Conservation (phyloP, 2,113 vertebrate species). For the Nymphicus hollandicus region DNA sequence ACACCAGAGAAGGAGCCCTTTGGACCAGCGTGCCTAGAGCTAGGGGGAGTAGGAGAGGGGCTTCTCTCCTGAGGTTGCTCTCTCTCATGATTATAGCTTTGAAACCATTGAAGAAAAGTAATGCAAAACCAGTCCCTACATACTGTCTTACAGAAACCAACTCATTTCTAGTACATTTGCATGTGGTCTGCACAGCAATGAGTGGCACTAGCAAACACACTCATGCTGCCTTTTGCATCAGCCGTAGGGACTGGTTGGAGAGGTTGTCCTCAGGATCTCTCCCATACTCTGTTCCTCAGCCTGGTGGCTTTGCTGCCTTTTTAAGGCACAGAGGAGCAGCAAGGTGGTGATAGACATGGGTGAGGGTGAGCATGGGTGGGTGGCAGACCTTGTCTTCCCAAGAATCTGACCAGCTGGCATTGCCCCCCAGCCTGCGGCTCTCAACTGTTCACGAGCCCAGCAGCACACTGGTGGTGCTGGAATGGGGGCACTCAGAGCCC, state of each 20-base stretch:
- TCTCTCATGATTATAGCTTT: background rate
- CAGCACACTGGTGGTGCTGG: conserved; percentile 93
- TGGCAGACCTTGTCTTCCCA: background rate
- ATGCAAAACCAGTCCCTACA: background rate
- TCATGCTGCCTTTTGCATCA: background rate
- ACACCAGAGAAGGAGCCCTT: background rate
- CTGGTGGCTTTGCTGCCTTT: background rate
- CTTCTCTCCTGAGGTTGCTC: background rate
- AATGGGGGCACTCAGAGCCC: conserved; percentile 94
- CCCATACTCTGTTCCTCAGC: background rate
- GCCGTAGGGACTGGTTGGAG: background rate
- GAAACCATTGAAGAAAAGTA: background rate
- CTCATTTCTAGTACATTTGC: background rate
- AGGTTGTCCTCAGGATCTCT: background rate
- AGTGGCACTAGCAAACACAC: background rate
- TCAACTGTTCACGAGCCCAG: conserved; percentile 92
- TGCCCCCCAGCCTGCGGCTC: conserved; percentile 80
- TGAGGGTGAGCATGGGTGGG: background rate
- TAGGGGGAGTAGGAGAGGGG: background rate
- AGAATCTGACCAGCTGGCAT: background rate
- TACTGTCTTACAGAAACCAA: background rate
- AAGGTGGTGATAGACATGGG: background rate
- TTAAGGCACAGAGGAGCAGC: background rate
- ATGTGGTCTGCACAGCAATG: background rate
- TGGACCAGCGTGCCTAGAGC: background rate